Percentiles rank a stretch among this genome's conserved stretches.
Conservation (phyloP, 2,113 vertebrate species). For the Bos indicus region DNA sequence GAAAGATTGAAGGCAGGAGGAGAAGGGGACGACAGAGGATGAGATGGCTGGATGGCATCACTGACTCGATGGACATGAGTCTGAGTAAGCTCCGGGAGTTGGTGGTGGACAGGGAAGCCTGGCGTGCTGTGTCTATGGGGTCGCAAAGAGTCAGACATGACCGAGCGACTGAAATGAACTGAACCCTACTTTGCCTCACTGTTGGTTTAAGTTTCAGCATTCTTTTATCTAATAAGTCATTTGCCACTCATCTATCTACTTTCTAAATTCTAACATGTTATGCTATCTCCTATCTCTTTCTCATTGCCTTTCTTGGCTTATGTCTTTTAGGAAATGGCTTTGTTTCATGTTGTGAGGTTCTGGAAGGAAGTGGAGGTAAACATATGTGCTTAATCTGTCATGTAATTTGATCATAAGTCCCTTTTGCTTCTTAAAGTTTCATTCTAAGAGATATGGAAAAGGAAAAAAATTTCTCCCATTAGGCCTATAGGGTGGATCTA, state of each 20-base stretch:
- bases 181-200: background rate
- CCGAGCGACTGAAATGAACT: background rate
- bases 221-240: background rate
- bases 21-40: background rate
- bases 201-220: background rate
- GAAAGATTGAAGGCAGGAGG: background rate
- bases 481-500: background rate
- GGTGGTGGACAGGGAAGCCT: background rate
- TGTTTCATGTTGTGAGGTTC: background rate
- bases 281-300: background rate
- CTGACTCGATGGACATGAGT: fast-evolving
- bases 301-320: background rate
- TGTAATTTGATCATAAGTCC: background rate
- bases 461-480: background rate
- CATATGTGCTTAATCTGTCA: background rate
- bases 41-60: background rate
- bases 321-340: background rate
- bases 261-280: background rate
- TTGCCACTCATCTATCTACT: background rate
- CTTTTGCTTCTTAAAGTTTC: background rate
- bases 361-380: background rate
- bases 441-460: background rate
- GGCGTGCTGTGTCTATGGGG: background rate
- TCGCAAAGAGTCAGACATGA: background rate
- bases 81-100: background rate